Evolutionary conservation across 1,140 invertebrate genomes (phyloP), one percentile per base, ranked within the genome.

Genomic region (Platyscapa corneri): DNA sequence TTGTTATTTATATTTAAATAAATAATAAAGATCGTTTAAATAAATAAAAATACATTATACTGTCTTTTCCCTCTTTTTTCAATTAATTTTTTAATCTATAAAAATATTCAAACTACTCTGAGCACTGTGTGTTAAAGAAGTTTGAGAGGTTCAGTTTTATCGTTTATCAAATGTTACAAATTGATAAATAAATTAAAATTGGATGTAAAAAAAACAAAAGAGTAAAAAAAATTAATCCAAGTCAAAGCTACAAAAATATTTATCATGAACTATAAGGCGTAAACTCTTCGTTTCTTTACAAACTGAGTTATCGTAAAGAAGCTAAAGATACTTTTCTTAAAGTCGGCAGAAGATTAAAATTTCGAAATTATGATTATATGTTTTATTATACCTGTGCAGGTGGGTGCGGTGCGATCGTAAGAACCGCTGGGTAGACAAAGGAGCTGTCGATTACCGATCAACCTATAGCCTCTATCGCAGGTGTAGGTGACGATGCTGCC

Each of bases 331-430:
- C n/a, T n/a, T n/a, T n/a, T n/a, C n/a, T n/a, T n/a, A n/a, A n/a
- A n/a, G n/a, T n/a, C n/a, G n/a, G n/a, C n/a, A n/a, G n/a, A n/a
- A 46, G 42, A 46, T 46, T 5, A 46, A 46, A 7, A 46, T 46
- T 46, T 46, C 5, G 42, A 5, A 46, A 46, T 46, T 46, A 12
- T 7, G 12, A 46, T 46, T 46, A 46, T 49, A 86, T 93, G 27
- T n/a, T n/a, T n/a, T n/a, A 14, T 46, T 49, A 7, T 94, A 96
- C 97, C 94, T 91, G 94, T 93, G 90, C 97, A 97, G 49, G 92
- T 94, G 0, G 97, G 97, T 34, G 96, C 92, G 0, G 95, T 93
- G 67, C 95, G 95, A 90, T 98, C 97, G 94, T 97, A 98, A 80
- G 95, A 94, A 3, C 97, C 97, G 75, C 95, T 95, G 27, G 95